Conservation (phyloP, 2,113 vertebrate genomes). For the Pampusana beccarii region DNA sequence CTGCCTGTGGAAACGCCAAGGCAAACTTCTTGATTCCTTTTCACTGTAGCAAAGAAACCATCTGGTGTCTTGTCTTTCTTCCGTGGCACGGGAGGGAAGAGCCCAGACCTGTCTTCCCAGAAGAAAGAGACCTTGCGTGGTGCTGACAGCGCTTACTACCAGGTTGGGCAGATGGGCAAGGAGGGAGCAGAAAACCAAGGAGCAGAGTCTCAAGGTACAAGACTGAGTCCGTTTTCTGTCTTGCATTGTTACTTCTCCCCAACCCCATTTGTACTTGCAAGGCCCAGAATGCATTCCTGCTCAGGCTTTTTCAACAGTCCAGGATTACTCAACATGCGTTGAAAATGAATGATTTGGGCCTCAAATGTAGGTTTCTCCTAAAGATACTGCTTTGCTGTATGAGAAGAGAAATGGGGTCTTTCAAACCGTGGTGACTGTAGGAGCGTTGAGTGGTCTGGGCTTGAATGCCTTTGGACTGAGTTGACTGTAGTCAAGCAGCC, state of each 20-base stretch:
- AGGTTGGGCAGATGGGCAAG: slow-evolving; percentile 81
- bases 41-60: slow-evolving; percentile 79
- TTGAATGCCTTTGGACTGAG: not conserved
- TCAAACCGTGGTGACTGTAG: not conserved
- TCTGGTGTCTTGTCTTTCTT: slow-evolving; percentile 84
- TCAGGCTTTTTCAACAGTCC: not conserved
- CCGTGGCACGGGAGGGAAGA: slow-evolving; percentile 82
- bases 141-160: slow-evolving; percentile 84
- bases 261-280: not conserved
- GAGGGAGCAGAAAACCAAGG: slow-evolving; percentile 80
- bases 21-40: not conserved
- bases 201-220: slow-evolving; percentile 75
- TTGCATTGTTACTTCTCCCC: not conserved
- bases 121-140: slow-evolving; percentile 85
- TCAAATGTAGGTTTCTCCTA: not conserved
- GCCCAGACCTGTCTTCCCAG: slow-evolving; percentile 81
- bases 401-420: not conserved
- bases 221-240: not conserved
- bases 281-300: not conserved
- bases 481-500: not conserved
- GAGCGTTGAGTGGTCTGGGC: not conserved
- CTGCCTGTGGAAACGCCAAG: not conserved
- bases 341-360: not conserved
- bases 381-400: not conserved
- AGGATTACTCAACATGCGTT: not conserved